These are phyloP conservation scores for Pseudotriccus pelzelni DNA, from an alignment of 2,797 vertebrate species.

Conservation along the genomic window DNA sequence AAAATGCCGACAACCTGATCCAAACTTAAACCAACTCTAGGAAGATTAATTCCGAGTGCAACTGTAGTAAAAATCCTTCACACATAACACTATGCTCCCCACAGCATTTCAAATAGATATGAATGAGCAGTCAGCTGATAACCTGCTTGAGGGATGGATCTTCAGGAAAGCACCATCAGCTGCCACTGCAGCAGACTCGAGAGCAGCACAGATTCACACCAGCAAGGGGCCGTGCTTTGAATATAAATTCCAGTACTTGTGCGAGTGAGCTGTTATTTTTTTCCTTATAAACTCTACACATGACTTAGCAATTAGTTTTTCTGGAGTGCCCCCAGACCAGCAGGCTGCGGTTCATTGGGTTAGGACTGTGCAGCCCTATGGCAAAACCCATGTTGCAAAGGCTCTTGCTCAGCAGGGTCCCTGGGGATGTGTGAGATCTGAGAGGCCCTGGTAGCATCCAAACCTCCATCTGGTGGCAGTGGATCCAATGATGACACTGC, in stretches of 20 bases:
- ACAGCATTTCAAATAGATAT: not conserved
- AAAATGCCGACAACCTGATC: not conserved
- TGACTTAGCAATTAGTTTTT: not conserved
- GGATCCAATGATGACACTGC: not conserved
- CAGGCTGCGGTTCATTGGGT: not conserved
- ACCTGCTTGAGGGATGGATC: not conserved
- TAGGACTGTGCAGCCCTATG: not conserved
- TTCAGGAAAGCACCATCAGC: not conserved
- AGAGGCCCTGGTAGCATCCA: not conserved
- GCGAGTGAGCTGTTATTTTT: not conserved
- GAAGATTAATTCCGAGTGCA: not conserved
- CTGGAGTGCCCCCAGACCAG: not conserved
- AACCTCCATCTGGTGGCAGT: not conserved
- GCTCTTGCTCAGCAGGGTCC: accelerated
- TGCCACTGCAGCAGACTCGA: not conserved
- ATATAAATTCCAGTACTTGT: not conserved
- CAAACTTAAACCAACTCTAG: not conserved
- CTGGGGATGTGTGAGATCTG: not conserved
- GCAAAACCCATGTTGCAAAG: not conserved
- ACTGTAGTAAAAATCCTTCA: not conserved
- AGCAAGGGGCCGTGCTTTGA: not conserved
- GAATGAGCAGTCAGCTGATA: not conserved
- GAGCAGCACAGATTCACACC: not conserved
- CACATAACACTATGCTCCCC: accelerated
- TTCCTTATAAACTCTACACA: not conserved